Percentiles rank a stretch among this genome's conserved stretches.
phyloP scores from a whole-genome alignment of 2,888 invertebrate genomes.

The Stenodera caucasica region DNA sequence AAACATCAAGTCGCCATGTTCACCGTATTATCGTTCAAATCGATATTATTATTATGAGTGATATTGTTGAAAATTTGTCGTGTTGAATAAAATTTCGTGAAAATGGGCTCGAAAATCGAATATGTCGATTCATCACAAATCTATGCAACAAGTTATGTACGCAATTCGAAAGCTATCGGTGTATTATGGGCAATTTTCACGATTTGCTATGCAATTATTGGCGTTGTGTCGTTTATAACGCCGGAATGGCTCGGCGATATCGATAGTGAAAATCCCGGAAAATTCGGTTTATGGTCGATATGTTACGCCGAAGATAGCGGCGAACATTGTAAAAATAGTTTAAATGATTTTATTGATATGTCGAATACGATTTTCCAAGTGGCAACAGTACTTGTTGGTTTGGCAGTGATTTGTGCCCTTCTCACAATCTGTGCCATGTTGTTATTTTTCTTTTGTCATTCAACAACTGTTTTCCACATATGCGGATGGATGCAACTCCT shows the following conservation, averaged over 20 bases:
- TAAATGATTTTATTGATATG: slow-evolving; percentile 78
- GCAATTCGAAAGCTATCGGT: slow-evolving; percentile 92
- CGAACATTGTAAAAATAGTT: slow-evolving; percentile 81
- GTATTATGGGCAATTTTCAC: slow-evolving; percentile 98
- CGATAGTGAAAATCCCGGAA: slow-evolving; percentile 83
- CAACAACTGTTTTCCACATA: slow-evolving; percentile 89
- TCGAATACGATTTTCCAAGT: slow-evolving; percentile 81
- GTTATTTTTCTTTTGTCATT: slow-evolving; percentile 90
- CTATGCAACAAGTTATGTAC: slow-evolving; percentile 87
- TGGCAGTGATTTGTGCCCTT: slow-evolving; percentile 82
- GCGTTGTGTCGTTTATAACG: slow-evolving; percentile 92
- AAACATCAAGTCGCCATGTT: slow-evolving; percentile 17
- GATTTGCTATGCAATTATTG: slow-evolving; percentile 95
- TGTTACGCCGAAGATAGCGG: slow-evolving; percentile 78
- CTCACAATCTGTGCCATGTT: slow-evolving; percentile 87
- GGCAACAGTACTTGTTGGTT: slow-evolving; percentile 85
- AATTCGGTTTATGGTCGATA: slow-evolving; percentile 90
- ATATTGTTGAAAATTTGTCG: not conserved
- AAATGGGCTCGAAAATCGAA: slow-evolving; percentile 90
- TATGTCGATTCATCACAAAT: slow-evolving; percentile 90
- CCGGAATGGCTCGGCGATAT: slow-evolving; percentile 83
- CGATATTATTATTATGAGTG: not conserved
- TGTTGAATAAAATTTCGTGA: slow-evolving; percentile 21
- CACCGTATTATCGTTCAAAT: not conserved
- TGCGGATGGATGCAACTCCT: slow-evolving; percentile 96